Conservation (phyloP, 2,113 vertebrate species). For the Lathamus discolor region DNA sequence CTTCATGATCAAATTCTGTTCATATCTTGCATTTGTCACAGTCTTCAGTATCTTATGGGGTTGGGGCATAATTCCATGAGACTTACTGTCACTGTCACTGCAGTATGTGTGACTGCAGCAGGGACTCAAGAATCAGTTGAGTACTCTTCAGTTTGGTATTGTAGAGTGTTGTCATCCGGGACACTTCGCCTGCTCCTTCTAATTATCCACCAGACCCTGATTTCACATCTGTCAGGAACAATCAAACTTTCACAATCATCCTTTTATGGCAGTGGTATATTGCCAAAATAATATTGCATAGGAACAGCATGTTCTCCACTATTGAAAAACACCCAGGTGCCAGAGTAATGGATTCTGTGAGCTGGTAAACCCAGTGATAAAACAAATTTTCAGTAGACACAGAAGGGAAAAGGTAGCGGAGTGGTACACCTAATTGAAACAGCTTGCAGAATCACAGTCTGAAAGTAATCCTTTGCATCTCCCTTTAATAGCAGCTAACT, state of each 20-base stretch:
- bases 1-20: background rate
- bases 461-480: background rate
- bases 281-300: background rate
- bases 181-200: background rate
- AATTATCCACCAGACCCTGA: background rate
- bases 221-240: background rate
- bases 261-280: background rate
- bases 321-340: background rate
- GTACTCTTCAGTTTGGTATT: background rate
- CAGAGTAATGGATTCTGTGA: background rate
- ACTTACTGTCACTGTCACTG: background rate
- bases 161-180: fast-evolving
- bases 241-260: background rate
- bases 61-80: background rate
- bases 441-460: background rate
- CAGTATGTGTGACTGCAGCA: background rate
- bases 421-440: background rate
- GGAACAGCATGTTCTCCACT: fast-evolving
- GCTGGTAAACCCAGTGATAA: background rate
- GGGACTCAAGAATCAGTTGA: background rate
- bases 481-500: background rate
- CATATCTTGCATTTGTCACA: background rate
- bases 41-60: background rate
- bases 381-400: background rate
- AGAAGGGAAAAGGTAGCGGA: background rate